A percentile compares a stretch with the other conserved stretches of the same genome.
Evolutionary conservation across 2,888 invertebrate species (phyloP).

Genomic region (Drosophila fungiperda): DNA sequence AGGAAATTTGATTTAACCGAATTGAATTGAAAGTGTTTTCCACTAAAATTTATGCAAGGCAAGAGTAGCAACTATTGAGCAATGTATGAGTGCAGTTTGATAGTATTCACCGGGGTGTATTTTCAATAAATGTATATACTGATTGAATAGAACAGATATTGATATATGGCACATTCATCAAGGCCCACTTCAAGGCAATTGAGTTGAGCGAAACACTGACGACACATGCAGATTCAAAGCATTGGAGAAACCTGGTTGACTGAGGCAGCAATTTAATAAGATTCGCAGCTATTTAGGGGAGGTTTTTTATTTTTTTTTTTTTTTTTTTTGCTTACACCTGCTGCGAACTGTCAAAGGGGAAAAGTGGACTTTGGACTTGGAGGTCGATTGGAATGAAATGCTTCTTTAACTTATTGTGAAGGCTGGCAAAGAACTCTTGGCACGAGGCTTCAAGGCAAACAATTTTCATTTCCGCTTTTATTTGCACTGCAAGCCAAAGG

Average conservation of each 20-base stretch:
- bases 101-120: slow-evolving; percentile 3
- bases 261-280: slow-evolving; percentile 53
- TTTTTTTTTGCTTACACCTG: slow-evolving; percentile 26
- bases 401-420: slow-evolving; percentile 62
- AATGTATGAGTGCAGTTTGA: background rate
- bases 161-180: slow-evolving; percentile 30
- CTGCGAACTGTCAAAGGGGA: slow-evolving; percentile 52
- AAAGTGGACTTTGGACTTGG: background rate
- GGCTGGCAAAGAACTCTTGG: slow-evolving; percentile 26
- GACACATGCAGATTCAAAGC: slow-evolving; percentile 24
- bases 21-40: background rate
- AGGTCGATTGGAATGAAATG: slow-evolving; percentile 8
- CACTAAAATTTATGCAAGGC: background rate
- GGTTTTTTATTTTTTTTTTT: slow-evolving; percentile 33
- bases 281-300: slow-evolving; percentile 69
- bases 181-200: slow-evolving; percentile 48
- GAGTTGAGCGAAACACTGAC: slow-evolving; percentile 27
- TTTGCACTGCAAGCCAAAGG: slow-evolving; percentile 61
- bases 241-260: slow-evolving; percentile 9
- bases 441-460: slow-evolving; percentile 57
- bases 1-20: background rate
- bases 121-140: slow-evolving; percentile 31
- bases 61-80: slow-evolving; percentile 11
- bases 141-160: slow-evolving; percentile 55
- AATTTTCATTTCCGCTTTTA: slow-evolving; percentile 71